Base-by-base conservation (phyloP, 2,888 invertebrate species). In the Drosophila lacicola region DNA sequence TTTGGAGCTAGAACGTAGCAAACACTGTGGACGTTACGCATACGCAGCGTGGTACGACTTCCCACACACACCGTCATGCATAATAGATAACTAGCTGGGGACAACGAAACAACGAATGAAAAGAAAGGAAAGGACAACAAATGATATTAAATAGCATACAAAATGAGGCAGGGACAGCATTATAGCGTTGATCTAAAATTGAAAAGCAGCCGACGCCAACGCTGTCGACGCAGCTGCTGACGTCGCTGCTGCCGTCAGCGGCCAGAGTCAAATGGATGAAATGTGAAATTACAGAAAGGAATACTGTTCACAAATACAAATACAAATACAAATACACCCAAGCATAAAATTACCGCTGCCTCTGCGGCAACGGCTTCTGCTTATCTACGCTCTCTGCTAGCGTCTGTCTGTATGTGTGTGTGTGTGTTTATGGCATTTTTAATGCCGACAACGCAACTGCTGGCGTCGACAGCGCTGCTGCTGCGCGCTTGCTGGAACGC, bases 101-200 rank as follows among this genome's bases (percentile, higher is more conserved):
- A 82, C 64, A 62, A 57, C 41, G 57, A 21, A 57, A 37, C 53
- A 54, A 56, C 13, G 21, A 41, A 25, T 50, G 56, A 45, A 65
- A 47, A 45, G 50, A 57, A 65, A 29, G 66, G 33, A 81, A 63
- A 72, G 58, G 60, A 69, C 82, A 74, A 61, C 69, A 86, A 86
- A 80, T 74, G 67, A 72, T 80, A 82, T 82, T 90, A 88, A 86
- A 90, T 80, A 65, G 87, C 84, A 88, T 88, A 88, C 69, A 56
- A 82, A 84, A 88, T 90, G 83, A 86, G 79, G 44, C 69, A 65
- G 60, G 45, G 46, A 44, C 57, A 37, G 66, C 64, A 74, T 73
- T 82, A 67, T 62, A 74, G 39, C 56, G 65, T 82, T 72, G 89
- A 87, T 89, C 89, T 81, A 81, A 89, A 82, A 87, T 77, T 87